Evolutionary conservation across 2,888 invertebrate species (phyloP).

Genomic region (Metallyticus violacea): DNA sequence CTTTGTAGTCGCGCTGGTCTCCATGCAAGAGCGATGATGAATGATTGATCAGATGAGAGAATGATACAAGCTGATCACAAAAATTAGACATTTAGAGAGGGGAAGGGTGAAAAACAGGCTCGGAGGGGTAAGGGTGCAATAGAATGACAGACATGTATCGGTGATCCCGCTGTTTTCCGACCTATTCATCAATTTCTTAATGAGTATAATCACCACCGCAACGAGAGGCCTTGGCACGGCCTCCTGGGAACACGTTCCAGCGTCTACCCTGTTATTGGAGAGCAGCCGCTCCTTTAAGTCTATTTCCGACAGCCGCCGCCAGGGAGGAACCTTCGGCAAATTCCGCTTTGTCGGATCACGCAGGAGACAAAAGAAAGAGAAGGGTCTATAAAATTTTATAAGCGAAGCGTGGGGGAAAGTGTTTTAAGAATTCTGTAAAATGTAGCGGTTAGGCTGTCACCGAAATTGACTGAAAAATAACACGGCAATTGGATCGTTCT

Average conservation of each 20-base stretch:
- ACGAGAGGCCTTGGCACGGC: neutral
- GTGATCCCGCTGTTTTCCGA: neutral
- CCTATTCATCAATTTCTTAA: slow-evolving; percentile 12
- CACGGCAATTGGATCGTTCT: neutral
- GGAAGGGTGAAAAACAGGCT: neutral
- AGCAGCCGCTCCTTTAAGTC: neutral
- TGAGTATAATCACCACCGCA: neutral
- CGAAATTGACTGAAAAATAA: neutral
- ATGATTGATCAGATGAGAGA: too few relatives aligned
- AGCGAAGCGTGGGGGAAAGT: neutral
- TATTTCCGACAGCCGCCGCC: too few relatives aligned
- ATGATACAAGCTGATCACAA: too few relatives aligned
- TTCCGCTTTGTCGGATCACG: neutral
- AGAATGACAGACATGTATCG: neutral
- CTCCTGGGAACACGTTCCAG: neutral
- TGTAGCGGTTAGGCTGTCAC: neutral
- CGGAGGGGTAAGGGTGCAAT: neutral
- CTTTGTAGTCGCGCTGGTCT: too few relatives aligned
- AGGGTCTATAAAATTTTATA: neutral
- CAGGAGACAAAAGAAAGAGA: neutral
- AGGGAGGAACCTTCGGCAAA: neutral
- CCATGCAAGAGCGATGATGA: too few relatives aligned
- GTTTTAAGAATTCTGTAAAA: neutral
- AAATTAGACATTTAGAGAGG: neutral
- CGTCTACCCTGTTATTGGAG: neutral